Conservation (phyloP, 2,888 invertebrate species). For the Diogma glabrata region DNA sequence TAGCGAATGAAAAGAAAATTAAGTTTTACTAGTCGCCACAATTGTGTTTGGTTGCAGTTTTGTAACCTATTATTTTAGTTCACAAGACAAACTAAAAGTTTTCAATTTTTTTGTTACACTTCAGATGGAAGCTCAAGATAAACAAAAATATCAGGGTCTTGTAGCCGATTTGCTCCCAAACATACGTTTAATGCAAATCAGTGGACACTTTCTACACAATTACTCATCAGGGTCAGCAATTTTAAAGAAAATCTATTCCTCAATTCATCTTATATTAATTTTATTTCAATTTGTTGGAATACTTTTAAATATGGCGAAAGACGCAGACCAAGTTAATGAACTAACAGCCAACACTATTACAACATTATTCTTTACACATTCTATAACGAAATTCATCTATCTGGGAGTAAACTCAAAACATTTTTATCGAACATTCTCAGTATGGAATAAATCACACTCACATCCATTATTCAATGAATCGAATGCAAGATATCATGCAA, state of each 20-base stretch:
- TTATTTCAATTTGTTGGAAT: conserved; percentile 49
- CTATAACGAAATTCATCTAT: conserved; percentile 60
- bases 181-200: conserved; percentile 62
- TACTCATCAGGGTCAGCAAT: conserved; percentile 54
- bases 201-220: conserved; percentile 70
- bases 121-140: conserved; percentile 26
- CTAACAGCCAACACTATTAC: conserved; percentile 70
- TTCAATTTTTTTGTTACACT: not conserved
- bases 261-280: conserved; percentile 48
- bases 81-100: no score
- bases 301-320: conserved; percentile 54
- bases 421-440: conserved; percentile 65
- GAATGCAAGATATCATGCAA: conserved; percentile 62
- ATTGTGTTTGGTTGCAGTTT: no score
- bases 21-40: no score
- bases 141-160: conserved; percentile 44
- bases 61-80: no score
- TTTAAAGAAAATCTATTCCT: conserved; percentile 48
- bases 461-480: conserved; percentile 78
- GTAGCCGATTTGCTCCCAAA: conserved; percentile 78
- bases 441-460: conserved; percentile 76
- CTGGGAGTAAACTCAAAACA: conserved; percentile 60
- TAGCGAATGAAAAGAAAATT: no score
- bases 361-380: conserved; percentile 66
- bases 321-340: conserved; percentile 64